These are phyloP conservation scores for Hemichromis elongatus DNA, from an alignment of 2,113 vertebrate genomes.

Conservation along the genomic window DNA sequence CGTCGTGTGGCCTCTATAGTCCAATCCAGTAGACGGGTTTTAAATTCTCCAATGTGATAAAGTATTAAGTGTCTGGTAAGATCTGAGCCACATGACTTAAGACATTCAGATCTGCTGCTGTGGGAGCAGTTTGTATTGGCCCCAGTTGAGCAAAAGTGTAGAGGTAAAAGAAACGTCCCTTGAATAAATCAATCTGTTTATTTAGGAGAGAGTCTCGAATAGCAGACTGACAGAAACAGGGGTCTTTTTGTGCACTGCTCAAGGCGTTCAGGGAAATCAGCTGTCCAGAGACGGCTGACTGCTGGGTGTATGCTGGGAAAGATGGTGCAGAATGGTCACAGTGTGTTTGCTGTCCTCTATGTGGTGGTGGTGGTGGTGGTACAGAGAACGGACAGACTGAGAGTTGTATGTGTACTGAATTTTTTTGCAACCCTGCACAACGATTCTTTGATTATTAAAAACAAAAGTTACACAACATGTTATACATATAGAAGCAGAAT, in stretches of 20 bases:
- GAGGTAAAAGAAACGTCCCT: not conserved
- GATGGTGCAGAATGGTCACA: constrained; percentile 31
- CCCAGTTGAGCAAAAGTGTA: not conserved
- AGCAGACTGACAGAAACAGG: constrained; percentile 66
- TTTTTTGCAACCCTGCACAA: not conserved
- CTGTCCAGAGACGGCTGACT: constrained; percentile 13
- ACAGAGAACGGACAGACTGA: not conserved
- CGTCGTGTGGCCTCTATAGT: not conserved
- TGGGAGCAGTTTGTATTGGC: constrained; percentile 45
- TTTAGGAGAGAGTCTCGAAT: constrained; percentile 42
- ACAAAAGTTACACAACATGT: not conserved
- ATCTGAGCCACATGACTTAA: constrained; percentile 11
- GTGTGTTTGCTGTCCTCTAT: constrained; percentile 31
- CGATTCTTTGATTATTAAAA: not conserved
- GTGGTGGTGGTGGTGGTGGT: not conserved
- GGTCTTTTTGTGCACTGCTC: constrained; percentile 57
- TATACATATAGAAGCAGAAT: not conserved
- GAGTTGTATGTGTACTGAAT: not conserved
- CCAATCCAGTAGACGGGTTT: not conserved
- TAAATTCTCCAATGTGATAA: not conserved
- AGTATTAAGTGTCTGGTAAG: not conserved
- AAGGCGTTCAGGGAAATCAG: not conserved
- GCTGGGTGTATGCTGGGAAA: constrained; percentile 10
- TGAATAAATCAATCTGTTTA: constrained; percentile 44
- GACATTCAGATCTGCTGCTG: constrained; percentile 18